These are phyloP conservation scores for Orgyia antiqua DNA, from an alignment of 2,888 invertebrate genomes.

Conservation along the genomic window DNA sequence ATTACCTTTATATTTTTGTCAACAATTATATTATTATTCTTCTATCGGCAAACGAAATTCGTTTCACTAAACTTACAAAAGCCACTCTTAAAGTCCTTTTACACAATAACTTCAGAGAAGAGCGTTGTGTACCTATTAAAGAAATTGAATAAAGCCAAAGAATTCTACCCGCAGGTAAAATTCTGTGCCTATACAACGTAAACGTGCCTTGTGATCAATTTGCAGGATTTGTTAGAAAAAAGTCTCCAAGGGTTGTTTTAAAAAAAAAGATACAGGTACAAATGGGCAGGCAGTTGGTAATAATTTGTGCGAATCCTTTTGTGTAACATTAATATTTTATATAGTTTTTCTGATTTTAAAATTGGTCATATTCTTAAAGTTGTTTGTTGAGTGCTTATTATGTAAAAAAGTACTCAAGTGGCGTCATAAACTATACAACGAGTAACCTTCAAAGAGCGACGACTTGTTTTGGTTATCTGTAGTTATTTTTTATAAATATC, in stretches of 20 bases:
- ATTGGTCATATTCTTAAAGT: no score
- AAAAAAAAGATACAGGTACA: conserved; percentile 22
- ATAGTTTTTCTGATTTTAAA: no score
- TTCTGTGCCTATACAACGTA: conserved; percentile 19
- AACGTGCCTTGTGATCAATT: conserved; percentile 29
- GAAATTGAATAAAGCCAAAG: conserved; percentile 24
- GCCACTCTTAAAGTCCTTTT: conserved; percentile 18
- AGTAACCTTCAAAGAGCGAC: no score
- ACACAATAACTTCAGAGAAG: conserved; percentile 23
- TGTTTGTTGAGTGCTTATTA: no score
- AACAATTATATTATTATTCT: conserved; percentile 7
- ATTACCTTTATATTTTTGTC: conserved; percentile 5
- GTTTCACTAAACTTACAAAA: conserved; percentile 20
- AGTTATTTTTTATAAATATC: no score
- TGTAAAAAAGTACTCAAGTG: no score
- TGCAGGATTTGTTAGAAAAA: conserved; percentile 24
- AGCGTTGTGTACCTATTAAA: conserved; percentile 21
- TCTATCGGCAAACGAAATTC: conserved; percentile 16
- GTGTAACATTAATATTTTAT: conserved; percentile 2
- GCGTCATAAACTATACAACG: no score
- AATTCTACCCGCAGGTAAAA: conserved; percentile 25
- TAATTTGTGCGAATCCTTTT: conserved; percentile 24
- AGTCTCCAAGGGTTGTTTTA: conserved; percentile 20
- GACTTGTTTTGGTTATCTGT: no score
- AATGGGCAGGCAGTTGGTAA: conserved; percentile 25